Conservation (phyloP, 2,888 invertebrate genomes). For the Xylophagus ater region DNA sequence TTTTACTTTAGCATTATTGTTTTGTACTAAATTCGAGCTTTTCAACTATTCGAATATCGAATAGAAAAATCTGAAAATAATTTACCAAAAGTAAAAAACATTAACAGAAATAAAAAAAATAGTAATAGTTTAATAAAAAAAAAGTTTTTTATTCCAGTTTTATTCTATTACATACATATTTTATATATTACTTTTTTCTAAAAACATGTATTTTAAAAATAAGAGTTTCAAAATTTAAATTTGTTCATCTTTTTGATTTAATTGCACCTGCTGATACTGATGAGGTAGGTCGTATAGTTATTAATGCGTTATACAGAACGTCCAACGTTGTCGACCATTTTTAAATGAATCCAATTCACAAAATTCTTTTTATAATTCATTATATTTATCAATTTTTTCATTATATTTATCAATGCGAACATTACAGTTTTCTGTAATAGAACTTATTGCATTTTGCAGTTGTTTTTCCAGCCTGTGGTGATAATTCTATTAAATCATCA, state of each 20-base stretch:
- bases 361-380: not conserved
- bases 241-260: not conserved
- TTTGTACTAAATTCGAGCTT: constrained; percentile 3
- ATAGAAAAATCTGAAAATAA: not conserved
- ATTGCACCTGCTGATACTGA: not conserved
- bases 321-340: not conserved
- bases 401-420: not conserved
- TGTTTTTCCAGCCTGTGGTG: not conserved
- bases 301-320: not conserved
- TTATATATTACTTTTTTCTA: not conserved
- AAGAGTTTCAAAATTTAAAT: not conserved
- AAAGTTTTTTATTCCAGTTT: not conserved
- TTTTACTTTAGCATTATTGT: too few species aligned
- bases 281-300: not conserved
- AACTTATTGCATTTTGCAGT: not conserved
- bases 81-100: constrained; percentile 1
- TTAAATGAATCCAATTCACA: not conserved
- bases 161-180: not conserved
- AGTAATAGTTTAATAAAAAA: not conserved
- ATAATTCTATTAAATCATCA: too few species aligned
- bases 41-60: constrained; percentile 3
- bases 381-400: not conserved
- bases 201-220: constrained; percentile 3
- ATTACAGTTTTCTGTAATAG: not conserved
- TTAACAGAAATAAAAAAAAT: constrained; percentile 1